phyloP scores from a whole-genome alignment of 2,113 vertebrate species.

The Struthidea cinerea region DNA sequence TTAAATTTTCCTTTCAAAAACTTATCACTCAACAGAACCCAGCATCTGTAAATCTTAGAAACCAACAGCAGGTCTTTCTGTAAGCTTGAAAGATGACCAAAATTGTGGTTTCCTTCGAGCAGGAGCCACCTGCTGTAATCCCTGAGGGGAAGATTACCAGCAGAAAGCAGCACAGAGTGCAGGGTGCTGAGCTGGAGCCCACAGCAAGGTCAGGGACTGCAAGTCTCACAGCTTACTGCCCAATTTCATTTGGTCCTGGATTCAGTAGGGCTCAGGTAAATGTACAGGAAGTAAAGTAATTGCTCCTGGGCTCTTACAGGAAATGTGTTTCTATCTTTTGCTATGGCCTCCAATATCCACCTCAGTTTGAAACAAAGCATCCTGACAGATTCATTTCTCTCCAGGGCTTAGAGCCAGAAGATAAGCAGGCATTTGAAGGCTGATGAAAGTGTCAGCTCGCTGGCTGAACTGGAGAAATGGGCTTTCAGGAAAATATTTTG shows the following conservation, averaged over 20 bases:
- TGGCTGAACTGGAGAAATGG: neutral
- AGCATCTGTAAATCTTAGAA: neutral
- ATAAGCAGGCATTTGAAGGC: neutral
- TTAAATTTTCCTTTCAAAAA: neutral
- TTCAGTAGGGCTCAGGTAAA: neutral
- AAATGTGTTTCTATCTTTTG: neutral
- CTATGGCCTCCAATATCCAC: neutral
- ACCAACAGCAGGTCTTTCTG: neutral
- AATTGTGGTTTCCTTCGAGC: neutral
- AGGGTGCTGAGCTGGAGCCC: neutral
- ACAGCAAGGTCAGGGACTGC: neutral
- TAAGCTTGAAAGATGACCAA: neutral
- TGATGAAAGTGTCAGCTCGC: neutral
- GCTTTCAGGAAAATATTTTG: neutral
- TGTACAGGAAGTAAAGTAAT: neutral
- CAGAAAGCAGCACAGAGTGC: neutral
- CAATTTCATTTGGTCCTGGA: neutral
- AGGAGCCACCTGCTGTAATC: neutral
- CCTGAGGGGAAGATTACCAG: neutral
- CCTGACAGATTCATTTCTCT: neutral
- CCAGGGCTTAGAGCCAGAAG: neutral
- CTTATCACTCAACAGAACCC: neutral
- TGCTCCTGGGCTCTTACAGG: neutral
- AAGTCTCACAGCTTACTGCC: neutral
- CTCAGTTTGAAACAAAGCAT: neutral